phyloP scores from a whole-genome alignment of 1,140 invertebrate species.

The Cotesia typhae region DNA sequence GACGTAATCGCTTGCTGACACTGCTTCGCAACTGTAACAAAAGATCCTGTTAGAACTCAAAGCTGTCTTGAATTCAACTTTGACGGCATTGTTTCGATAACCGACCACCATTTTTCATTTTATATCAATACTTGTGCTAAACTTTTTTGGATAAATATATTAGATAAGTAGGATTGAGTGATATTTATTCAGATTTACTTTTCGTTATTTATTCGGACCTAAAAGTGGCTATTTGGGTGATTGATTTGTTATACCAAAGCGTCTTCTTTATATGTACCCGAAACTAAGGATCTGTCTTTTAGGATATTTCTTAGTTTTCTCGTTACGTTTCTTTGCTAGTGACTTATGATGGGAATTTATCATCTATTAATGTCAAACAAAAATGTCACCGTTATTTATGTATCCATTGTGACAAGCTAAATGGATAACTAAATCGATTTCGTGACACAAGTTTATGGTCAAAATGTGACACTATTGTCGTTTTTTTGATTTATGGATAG shows the following conservation, averaged over 20 bases:
- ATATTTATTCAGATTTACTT: no score
- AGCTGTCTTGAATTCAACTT: not conserved
- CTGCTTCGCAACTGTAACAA: slow-evolving; percentile 79
- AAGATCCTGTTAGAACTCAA: not conserved
- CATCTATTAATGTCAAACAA: not conserved
- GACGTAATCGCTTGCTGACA: slow-evolving; percentile 90
- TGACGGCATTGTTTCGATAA: no score
- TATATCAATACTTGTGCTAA: no score
- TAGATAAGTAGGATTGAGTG: no score
- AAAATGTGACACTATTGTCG: no score
- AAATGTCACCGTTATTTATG: not conserved
- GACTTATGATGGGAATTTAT: slow-evolving; percentile 30
- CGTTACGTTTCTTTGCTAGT: slow-evolving; percentile 21
- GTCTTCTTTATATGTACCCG: slow-evolving; percentile 2
- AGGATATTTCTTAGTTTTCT: slow-evolving; percentile 10
- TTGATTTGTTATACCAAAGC: slow-evolving; percentile 39
- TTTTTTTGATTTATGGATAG: no score
- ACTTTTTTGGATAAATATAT: no score
- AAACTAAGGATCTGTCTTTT: not conserved
- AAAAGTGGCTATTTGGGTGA: slow-evolving; percentile 49
- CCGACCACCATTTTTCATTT: no score
- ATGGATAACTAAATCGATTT: not conserved
- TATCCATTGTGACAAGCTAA: no score
- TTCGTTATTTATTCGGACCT: slow-evolving; percentile 30
- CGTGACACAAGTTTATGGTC: slow-evolving; percentile 2